Evolutionary conservation across 2,113 vertebrate genomes (phyloP).

Genomic region (Dromaius novaehollandiae): DNA sequence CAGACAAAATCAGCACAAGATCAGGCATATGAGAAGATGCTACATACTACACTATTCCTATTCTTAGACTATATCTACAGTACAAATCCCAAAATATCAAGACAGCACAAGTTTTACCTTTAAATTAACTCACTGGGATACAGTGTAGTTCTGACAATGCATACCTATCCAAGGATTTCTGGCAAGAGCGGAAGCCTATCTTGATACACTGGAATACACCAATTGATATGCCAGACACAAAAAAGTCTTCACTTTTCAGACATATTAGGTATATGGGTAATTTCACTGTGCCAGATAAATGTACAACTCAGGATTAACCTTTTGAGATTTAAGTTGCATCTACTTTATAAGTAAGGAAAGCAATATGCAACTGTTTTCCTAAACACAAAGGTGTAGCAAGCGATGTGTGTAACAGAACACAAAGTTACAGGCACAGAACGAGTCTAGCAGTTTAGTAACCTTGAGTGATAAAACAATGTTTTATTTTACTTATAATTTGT

Average conservation of each 20-base stretch:
- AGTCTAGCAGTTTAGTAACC: background rate
- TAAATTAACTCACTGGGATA: background rate
- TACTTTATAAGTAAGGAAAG: background rate
- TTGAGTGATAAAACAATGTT: background rate
- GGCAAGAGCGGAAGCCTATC: background rate
- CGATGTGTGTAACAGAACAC: background rate
- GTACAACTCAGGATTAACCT: background rate
- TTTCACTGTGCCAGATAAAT: background rate
- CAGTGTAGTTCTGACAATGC: background rate
- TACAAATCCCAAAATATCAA: background rate
- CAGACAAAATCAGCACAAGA: background rate
- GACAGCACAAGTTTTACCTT: background rate
- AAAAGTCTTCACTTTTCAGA: background rate
- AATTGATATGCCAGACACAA: background rate
- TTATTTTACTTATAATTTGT: background rate
- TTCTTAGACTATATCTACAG: background rate
- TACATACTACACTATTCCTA: background rate
- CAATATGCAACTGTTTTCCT: background rate
- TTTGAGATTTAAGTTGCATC: background rate
- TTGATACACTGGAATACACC: background rate
- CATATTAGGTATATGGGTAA: fast-evolving
- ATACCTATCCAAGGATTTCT: background rate
- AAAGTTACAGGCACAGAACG: background rate
- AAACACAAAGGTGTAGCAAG: background rate
- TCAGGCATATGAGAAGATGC: background rate